These are phyloP conservation scores for Carposina sasakii DNA, from an alignment of 1,140 invertebrate species.

Conservation along the genomic window DNA sequence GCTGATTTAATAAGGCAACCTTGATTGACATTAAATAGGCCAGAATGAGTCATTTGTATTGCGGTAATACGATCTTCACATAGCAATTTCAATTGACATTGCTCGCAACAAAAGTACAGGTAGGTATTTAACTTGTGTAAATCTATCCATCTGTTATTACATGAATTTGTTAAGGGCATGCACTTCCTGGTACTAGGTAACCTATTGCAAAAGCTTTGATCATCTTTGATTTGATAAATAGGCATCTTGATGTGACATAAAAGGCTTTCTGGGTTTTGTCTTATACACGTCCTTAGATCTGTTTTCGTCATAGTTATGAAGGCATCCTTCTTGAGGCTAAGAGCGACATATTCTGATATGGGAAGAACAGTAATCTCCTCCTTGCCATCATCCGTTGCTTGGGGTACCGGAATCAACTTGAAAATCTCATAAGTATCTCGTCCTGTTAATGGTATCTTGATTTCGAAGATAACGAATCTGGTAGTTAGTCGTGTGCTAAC, in stretches of 20 bases:
- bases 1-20: neutral
- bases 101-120: neutral
- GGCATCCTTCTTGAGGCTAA: neutral
- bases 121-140: neutral
- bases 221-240: constrained; percentile 11
- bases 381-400: neutral
- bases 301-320: neutral
- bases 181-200: neutral
- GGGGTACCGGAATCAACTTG: constrained; percentile 15
- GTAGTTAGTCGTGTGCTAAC: constrained; percentile 7
- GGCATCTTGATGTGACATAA: constrained; percentile 16
- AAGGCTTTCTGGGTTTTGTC: neutral
- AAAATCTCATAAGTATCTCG: constrained; percentile 16
- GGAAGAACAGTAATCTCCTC: neutral
- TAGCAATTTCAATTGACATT: neutral
- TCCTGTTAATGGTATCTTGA: constrained; percentile 15
- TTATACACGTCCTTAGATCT: neutral
- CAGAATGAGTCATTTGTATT: neutral
- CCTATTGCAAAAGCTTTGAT: constrained; percentile 14
- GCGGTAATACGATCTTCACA: neutral
- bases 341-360: neutral
- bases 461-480: constrained; percentile 18
- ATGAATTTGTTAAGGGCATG: neutral
- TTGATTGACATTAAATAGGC: neutral
- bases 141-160: neutral